Base-by-base conservation (phyloP, 2,113 vertebrate species). In the Psilopsiagon aymara region DNA sequence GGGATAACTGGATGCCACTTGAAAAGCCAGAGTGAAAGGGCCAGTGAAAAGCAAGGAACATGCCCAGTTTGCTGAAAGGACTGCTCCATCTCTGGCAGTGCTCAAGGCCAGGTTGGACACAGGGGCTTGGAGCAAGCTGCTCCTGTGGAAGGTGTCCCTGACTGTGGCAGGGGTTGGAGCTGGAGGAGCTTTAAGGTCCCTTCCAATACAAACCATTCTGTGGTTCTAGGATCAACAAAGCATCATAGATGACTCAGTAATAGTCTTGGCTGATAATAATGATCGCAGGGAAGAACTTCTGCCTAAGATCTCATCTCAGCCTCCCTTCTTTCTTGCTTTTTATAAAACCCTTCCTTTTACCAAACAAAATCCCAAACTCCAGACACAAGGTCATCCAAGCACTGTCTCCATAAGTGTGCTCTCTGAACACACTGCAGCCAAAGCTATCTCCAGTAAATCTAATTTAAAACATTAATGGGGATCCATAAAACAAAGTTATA, bases 391-490 rank as follows among this genome's bases (percentile, higher is more conserved):
- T 93, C 91, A 87, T 8, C 77, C 66, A 62, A 89, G 91, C 44
- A n/a, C 59, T 33, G 55, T 71, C 81, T 86, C 86, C 59, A 2
- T 60, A 80, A 79, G 46, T 2, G 17, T 49, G 82, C 51, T 83
- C 82, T 44, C 29, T 81, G 88, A 92, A 71, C 90, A 69, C 41
- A 21, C 82, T 62, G 41, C 47, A 88, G 60, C n/a, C 17, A 82
- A 75, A 64, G 64, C n/a, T 18, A 20, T 8, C 59, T 10, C 46
- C 94, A 79, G 77, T 29, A 91, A 97, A 97, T 64, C 62, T 82
- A 68, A 97, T 97, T 96, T 87, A 97, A 95, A 46, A 77, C 76
- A 49, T 87, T 94, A 94, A 90, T 81, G 90, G 78, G 77, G 89
- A 77, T 43, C 88, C 82, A 82, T 94, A 86, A 95, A 97, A 55